A percentile compares a stretch with the other conserved stretches of the same genome.
Conservation (phyloP, 1,140 invertebrate genomes). For the Whitmania pigra region DNA sequence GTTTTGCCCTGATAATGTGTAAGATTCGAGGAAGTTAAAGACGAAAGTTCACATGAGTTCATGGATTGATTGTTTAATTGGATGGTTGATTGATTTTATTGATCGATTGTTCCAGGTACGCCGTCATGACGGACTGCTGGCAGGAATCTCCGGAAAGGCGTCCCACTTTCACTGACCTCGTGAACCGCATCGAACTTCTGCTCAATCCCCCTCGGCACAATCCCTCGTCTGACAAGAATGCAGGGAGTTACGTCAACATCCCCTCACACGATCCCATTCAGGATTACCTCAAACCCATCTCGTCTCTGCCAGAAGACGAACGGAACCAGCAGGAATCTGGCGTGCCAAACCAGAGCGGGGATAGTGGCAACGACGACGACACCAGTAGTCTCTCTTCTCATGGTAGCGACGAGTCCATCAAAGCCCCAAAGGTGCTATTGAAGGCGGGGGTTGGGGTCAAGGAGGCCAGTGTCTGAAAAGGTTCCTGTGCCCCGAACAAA, state of each 20-base stretch:
- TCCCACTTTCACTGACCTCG: slow-evolving; percentile 63
- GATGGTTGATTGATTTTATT: neutral
- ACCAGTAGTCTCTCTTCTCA: neutral
- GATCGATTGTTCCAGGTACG: slow-evolving; percentile 49
- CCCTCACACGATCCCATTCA: neutral
- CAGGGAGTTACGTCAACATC: slow-evolving; percentile 11
- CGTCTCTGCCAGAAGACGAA: neutral
- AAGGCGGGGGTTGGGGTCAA: neutral
- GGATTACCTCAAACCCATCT: slow-evolving; percentile 19
- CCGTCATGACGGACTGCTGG: slow-evolving; percentile 77
- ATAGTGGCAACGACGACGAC: neutral
- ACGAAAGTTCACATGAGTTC: neutral
- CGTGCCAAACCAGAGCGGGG: neutral
- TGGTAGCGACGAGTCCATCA: neutral
- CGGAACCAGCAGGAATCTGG: neutral
- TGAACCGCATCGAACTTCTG: slow-evolving; percentile 51
- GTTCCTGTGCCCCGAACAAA: neutral
- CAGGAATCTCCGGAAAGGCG: slow-evolving; percentile 58
- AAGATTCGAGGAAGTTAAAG: slow-evolving; percentile 9
- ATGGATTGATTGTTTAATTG: neutral
- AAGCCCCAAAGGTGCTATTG: too few species aligned
- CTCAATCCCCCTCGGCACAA: slow-evolving; percentile 21
- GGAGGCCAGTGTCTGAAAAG: neutral
- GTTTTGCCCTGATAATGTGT: slow-evolving; percentile 25
- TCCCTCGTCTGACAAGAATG: neutral